phyloP scores from a whole-genome alignment of 2,113 vertebrate genomes.

The Micromys minutus region DNA sequence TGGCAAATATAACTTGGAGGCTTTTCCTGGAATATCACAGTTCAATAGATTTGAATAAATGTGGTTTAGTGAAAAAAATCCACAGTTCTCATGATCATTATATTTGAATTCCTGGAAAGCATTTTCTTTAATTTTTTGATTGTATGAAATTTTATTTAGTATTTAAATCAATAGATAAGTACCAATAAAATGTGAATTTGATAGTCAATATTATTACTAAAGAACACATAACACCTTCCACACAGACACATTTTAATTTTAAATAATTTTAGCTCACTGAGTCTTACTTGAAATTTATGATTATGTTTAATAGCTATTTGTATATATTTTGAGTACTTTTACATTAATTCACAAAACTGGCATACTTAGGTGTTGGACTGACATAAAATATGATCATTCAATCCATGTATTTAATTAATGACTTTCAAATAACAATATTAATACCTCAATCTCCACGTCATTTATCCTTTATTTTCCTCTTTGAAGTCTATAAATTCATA shows the following conservation, averaged over 20 bases:
- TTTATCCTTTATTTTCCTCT: background rate
- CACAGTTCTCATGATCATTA: background rate
- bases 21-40: background rate
- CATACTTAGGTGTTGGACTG: background rate
- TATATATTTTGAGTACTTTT: background rate
- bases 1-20: accelerated
- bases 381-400: background rate
- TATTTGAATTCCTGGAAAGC: background rate
- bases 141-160: background rate
- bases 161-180: background rate
- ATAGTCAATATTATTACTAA: background rate
- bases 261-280: background rate
- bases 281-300: background rate
- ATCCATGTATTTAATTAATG: background rate
- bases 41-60: background rate
- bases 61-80: conserved; percentile 5
- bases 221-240: background rate
- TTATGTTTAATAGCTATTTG: background rate
- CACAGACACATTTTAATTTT: background rate
- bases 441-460: background rate
- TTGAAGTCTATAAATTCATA: background rate
- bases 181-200: background rate
- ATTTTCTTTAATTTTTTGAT: background rate
- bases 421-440: background rate
- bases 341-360: background rate